Evolutionary conservation across 2,888 invertebrate species (phyloP).

Genomic region (Hirtodrosophila cameraria): DNA sequence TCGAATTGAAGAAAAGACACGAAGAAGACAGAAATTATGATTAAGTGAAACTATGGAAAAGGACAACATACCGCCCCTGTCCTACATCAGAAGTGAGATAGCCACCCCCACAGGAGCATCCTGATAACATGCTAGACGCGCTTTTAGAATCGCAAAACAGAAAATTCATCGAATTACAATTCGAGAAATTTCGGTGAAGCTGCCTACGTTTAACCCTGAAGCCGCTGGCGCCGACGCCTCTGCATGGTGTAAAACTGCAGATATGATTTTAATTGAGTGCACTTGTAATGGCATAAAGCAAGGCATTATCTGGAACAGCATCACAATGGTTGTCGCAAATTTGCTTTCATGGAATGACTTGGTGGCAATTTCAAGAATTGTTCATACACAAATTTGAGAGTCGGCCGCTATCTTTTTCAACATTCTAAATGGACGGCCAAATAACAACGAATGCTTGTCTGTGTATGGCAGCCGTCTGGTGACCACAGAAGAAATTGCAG

Average conservation of each 20-base stretch:
- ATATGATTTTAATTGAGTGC: neutral
- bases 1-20: too few species aligned
- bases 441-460: constrained; percentile 4
- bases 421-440: constrained; percentile 6
- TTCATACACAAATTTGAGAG: constrained; percentile 1
- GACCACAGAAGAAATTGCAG: constrained; percentile 17
- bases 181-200: neutral
- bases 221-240: constrained; percentile 2
- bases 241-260: neutral
- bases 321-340: constrained; percentile 4
- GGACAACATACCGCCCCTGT: neutral
- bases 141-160: neutral
- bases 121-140: neutral
- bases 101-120: neutral
- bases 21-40: too few species aligned
- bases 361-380: constrained; percentile 10
- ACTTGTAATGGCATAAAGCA: neutral
- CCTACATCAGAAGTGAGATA: neutral
- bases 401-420: constrained; percentile 3
- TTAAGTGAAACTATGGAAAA: too few species aligned
- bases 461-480: constrained; percentile 8
- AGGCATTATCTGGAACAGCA: neutral
- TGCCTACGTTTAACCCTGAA: constrained; percentile 4
- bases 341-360: constrained; percentile 1
- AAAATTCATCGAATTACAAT: neutral